Evolutionary conservation across 2,888 invertebrate species (phyloP).

Genomic region (Caenorhabditis becei): DNA sequence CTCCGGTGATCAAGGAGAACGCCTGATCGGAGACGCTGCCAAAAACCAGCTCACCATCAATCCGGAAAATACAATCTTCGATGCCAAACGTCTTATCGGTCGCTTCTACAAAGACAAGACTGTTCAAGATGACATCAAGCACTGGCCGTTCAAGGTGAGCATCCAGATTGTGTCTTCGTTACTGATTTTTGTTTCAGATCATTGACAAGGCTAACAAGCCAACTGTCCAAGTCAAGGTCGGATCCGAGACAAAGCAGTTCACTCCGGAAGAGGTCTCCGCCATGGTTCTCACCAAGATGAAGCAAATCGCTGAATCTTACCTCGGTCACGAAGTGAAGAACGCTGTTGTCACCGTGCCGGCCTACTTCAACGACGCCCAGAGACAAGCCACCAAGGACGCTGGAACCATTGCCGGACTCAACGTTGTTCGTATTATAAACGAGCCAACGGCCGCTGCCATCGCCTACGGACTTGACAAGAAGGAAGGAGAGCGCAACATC

Average conservation of each 20-base stretch:
- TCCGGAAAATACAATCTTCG: constrained; percentile 98
- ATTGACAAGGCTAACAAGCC: constrained; percentile 94
- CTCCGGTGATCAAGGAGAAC: constrained; percentile 79
- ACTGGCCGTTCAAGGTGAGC: constrained; percentile 95
- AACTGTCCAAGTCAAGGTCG: constrained; percentile 90
- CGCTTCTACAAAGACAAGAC: constrained; percentile 93
- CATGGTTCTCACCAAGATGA: constrained; percentile 87
- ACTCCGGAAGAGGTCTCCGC: constrained; percentile 99
- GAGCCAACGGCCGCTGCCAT: constrained; percentile 86
- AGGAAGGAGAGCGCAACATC: constrained; percentile 90
- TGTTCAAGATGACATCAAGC: constrained; percentile 96
- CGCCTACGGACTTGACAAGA: constrained; percentile 81
- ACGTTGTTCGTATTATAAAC: constrained; percentile 84
- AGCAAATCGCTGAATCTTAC: constrained; percentile 81
- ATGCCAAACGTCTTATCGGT: constrained; percentile 97
- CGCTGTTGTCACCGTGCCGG: constrained; percentile 95
- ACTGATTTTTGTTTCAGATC: constrained; percentile 81
- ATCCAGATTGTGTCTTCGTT: constrained; percentile 82
- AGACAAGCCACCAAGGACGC: constrained; percentile 86
- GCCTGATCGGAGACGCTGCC: constrained; percentile 92
- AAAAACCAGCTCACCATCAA: constrained; percentile 99
- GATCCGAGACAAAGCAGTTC: constrained; percentile 90
- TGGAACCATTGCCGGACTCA: constrained; percentile 83
- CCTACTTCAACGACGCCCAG: constrained; percentile 89
- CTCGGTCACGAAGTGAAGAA: constrained; percentile 88